These are phyloP conservation scores for Lysandra bellargus DNA, from an alignment of 2,888 invertebrate genomes.

Conservation along the genomic window DNA sequence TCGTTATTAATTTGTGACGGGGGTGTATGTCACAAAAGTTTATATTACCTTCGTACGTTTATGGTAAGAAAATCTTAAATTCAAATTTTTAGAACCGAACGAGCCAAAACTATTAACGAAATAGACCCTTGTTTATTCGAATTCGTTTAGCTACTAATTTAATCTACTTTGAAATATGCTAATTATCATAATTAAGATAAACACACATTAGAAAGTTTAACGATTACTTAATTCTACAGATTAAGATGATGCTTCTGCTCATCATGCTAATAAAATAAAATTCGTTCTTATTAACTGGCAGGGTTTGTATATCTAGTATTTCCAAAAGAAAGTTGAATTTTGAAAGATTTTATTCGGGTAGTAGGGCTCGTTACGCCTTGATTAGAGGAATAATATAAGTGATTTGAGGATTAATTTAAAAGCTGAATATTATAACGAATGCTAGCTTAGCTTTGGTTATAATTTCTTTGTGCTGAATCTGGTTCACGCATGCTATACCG, in stretches of 20 bases:
- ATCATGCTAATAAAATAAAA: not conserved
- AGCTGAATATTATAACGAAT: no score
- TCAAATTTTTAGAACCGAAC: not conserved
- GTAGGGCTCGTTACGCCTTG: no score
- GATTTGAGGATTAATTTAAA: no score
- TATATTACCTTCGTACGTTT: not conserved
- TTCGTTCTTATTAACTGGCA: not conserved
- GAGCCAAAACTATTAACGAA: not conserved
- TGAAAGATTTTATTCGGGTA: no score
- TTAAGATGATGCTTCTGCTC: not conserved
- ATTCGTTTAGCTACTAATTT: not conserved
- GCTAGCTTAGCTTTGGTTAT: no score
- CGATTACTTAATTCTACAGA: not conserved
- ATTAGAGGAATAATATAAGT: no score
- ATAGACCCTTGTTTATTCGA: not conserved
- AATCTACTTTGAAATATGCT: not conserved
- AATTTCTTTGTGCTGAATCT: no score
- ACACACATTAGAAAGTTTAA: not conserved
- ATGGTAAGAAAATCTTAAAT: slow-evolving; percentile 3
- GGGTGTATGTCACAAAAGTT: slow-evolving; percentile 11
- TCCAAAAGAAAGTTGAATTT: no score
- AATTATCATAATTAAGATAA: slow-evolving; percentile 1
- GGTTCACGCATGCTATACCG: no score
- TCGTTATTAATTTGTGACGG: slow-evolving; percentile 18
- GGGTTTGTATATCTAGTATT: no score